Conservation (phyloP, 2,797 vertebrate species). For the Chromis chromis region DNA sequence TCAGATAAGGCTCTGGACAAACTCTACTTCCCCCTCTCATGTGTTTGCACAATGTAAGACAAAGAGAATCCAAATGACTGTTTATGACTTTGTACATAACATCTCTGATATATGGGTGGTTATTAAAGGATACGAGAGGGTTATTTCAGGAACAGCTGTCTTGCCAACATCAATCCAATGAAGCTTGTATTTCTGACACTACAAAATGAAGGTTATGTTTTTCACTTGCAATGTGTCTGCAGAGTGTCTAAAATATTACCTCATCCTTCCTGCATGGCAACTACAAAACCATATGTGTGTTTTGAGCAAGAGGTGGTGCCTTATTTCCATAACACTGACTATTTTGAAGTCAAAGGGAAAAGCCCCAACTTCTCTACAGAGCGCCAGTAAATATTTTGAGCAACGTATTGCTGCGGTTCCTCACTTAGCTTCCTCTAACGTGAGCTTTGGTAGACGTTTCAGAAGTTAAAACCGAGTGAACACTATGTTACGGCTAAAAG, state of each 20-base stretch:
- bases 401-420: neutral
- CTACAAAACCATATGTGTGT: neutral
- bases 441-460: neutral
- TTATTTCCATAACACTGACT: neutral
- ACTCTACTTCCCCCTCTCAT: slow-evolving; percentile 28
- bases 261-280: neutral
- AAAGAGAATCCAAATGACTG: slow-evolving; percentile 18
- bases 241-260: neutral
- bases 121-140: slow-evolving; percentile 35
- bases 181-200: neutral
- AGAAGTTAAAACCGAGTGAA: too few species aligned
- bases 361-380: neutral
- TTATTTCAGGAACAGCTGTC: slow-evolving; percentile 15
- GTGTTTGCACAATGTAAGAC: slow-evolving; percentile 56
- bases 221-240: neutral
- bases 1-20: slow-evolving; percentile 26
- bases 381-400: neutral
- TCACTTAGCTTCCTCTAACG: neutral
- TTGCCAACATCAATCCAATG: neutral
- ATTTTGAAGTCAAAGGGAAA: slow-evolving; percentile 1
- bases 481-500: neutral
- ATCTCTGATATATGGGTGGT: neutral
- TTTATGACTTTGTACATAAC: slow-evolving; percentile 53
- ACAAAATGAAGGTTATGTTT: neutral
- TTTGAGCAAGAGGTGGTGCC: neutral